Evolutionary conservation across 2,797 vertebrate species (phyloP), one percentile per base, ranked within the genome.

Genomic region (Podarcis lilfordi): DNA sequence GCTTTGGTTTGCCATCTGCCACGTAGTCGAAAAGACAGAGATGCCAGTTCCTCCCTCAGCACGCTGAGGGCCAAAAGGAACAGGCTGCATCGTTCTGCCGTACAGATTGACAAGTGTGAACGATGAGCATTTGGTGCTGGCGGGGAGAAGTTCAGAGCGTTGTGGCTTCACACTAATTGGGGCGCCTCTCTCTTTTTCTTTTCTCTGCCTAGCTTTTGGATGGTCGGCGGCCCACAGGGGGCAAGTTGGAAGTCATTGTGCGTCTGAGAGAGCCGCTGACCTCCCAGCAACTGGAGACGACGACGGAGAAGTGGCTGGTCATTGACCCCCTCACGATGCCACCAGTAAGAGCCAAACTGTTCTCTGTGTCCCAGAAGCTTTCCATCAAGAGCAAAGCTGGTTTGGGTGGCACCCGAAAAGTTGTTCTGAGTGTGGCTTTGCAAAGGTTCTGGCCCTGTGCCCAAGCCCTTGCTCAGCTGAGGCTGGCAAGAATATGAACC

Each of bases 251-350:
- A 92, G 98, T 98, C 91, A 96, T 95, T 72, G 98, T 98, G 77
- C 97, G 97, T 90, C 97, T 98, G 86, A 96, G 98, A 80, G 98
- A 99, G 92, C 98, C 98, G 0, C 92, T 98, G 85, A 96, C 97
- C 0, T 97, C 98, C 4, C 97, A 94, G 27, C 98, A 99, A 55
- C 92, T 98, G 40, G 98, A 98, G 91, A 95, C 97, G 0, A 95
- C 95, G 8, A 98, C 98, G 0, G 98, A 99, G 95, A 98, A 98
- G 93, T 98, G 98, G 98, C 96, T 98, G 83, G 97, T 98, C 64
- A 93, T 98, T 0, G 97, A 98, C 68, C 97, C 98, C 0, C 89
- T 96, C 43, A 89, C 96, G 1, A 96, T 96, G 50, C 96, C 98
- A 19, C 96, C 93, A 0, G 97, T 98, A 93, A 92, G 93, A 40